phyloP scores from a whole-genome alignment of 1,140 invertebrate species.

The Meloidogyne hapla region DNA sequence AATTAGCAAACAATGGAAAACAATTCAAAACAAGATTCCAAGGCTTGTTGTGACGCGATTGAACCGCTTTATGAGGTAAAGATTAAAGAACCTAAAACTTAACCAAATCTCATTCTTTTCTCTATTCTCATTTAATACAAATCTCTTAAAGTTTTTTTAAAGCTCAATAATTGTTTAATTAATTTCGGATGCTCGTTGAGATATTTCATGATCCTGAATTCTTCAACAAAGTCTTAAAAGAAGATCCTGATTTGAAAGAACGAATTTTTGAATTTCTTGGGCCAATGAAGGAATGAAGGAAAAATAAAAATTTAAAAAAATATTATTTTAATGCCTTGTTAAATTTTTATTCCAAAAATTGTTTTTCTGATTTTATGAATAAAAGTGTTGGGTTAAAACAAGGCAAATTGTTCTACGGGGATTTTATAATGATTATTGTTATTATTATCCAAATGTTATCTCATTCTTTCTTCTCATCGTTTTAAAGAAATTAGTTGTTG shows the following conservation, averaged over 20 bases:
- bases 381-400: neutral
- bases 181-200: neutral
- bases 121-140: no score
- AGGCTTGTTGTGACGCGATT: no score
- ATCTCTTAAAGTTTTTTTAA: no score
- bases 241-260: neutral
- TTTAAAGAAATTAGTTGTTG: neutral
- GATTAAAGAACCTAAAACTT: no score
- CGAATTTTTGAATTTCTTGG: neutral
- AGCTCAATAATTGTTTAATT: no score
- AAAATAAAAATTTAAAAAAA: neutral
- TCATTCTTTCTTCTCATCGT: slow-evolving; percentile 8
- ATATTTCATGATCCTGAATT: neutral
- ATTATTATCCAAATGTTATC: neutral
- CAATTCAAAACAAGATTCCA: no score
- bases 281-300: neutral
- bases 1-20: neutral
- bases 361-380: neutral
- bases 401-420: neutral
- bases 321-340: neutral
- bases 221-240: neutral
- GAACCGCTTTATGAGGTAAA: no score
- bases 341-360: neutral
- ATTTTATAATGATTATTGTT: neutral
- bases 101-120: no score